Percentiles rank a stretch among this genome's conserved stretches.
phyloP scores from a whole-genome alignment of 2,797 vertebrate genomes.

The Poeciliopsis infans region DNA sequence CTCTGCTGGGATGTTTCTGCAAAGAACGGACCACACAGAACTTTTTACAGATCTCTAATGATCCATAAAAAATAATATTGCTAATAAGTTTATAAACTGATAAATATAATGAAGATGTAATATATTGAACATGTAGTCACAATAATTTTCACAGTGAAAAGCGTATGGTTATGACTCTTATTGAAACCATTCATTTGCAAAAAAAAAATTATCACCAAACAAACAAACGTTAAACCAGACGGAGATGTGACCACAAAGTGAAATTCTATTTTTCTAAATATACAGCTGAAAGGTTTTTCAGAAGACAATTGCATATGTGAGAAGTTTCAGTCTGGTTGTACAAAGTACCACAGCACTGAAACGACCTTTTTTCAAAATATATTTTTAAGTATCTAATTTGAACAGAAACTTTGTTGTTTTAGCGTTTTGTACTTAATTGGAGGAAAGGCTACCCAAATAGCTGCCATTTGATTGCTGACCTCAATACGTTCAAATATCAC shows the following conservation, averaged over 20 bases:
- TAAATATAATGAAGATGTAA: neutral
- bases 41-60: neutral
- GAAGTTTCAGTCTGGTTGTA: neutral
- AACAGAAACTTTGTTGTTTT: no score
- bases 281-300: neutral
- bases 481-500: no score
- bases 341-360: neutral
- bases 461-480: no score
- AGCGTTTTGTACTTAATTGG: no score
- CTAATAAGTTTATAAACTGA: neutral
- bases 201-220: neutral
- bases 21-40: neutral
- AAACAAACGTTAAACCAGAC: neutral
- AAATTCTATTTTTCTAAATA: neutral
- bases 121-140: neutral
- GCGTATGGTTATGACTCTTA: neutral
- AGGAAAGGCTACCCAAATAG: no score
- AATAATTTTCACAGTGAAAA: neutral
- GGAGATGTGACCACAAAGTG: no score
- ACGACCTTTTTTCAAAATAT: neutral
- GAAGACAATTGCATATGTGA: neutral
- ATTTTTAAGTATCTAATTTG: neutral
- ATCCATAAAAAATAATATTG: neutral
- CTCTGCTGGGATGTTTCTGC: neutral
- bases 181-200: neutral